These are phyloP conservation scores for Melanostoma scalare DNA, from an alignment of 2,888 invertebrate species.

Conservation along the genomic window DNA sequence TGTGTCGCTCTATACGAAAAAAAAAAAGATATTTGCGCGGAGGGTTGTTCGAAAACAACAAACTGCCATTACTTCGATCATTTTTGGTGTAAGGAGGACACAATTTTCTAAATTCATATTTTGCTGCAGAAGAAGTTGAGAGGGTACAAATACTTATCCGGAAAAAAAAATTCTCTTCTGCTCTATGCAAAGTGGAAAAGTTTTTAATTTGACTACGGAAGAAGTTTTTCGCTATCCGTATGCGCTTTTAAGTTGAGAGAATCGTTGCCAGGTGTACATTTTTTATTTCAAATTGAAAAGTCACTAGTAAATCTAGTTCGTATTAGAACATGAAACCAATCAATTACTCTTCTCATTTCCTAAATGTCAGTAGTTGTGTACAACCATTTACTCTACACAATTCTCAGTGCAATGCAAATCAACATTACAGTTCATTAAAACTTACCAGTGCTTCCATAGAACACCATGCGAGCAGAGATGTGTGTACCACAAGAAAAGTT, in stretches of 20 bases:
- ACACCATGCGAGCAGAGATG: too few species aligned
- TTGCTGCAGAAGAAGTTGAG: constrained; percentile 27
- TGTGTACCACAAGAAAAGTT: too few species aligned
- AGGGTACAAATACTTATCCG: constrained; percentile 5
- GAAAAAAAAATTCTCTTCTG: constrained; percentile 22
- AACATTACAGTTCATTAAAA: too few species aligned
- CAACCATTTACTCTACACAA: too few species aligned
- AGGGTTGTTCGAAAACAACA: constrained; percentile 35
- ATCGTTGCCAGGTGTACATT: constrained; percentile 30
- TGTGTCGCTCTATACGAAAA: constrained; percentile 16
- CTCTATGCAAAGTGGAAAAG: constrained; percentile 66
- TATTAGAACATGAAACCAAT: too few species aligned
- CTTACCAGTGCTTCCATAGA: too few species aligned
- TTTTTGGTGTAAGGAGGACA: constrained; percentile 3
- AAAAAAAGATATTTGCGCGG: constrained; percentile 26
- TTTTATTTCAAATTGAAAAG: neutral
- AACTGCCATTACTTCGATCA: constrained; percentile 68
- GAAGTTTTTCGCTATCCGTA: constrained; percentile 62
- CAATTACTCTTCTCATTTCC: too few species aligned
- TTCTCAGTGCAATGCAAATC: too few species aligned
- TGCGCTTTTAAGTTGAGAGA: constrained; percentile 36
- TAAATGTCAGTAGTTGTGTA: too few species aligned
- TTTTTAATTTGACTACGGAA: constrained; percentile 68
- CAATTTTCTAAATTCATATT: constrained; percentile 5
- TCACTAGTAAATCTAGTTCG: too few species aligned